Evolutionary conservation across 2,113 vertebrate genomes (phyloP).

Genomic region (Dasyornis broadbenti): DNA sequence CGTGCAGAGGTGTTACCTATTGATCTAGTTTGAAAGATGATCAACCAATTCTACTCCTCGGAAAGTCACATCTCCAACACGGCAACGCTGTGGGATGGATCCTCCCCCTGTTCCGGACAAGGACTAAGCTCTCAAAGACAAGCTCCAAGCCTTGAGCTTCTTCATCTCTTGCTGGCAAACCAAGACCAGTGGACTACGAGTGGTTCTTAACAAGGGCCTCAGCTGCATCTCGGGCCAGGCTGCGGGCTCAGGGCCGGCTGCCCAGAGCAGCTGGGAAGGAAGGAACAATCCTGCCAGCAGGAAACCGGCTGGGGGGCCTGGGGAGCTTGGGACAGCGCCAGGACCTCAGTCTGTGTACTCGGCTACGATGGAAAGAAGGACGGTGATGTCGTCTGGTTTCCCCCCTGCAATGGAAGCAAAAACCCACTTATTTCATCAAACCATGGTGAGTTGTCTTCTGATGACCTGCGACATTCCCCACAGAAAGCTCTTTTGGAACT

Average conservation of each 20-base stretch:
- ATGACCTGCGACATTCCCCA: fast-evolving
- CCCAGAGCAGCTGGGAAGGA: slow-evolving; percentile 63
- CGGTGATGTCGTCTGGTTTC: slow-evolving; percentile 98
- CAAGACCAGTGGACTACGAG: slow-evolving; percentile 45
- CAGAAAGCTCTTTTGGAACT: fast-evolving
- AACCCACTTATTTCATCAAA: background rate
- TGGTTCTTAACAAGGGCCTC: slow-evolving; percentile 64
- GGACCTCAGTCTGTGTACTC: slow-evolving; percentile 91
- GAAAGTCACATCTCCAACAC: slow-evolving; percentile 28
- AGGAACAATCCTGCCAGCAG: slow-evolving; percentile 87
- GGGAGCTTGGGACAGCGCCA: background rate
- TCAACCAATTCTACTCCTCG: slow-evolving; percentile 45
- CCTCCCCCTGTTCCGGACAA: background rate
- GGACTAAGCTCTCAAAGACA: slow-evolving; percentile 12
- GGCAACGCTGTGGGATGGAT: background rate
- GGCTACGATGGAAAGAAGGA: slow-evolving; percentile 96
- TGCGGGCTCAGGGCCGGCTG: slow-evolving; percentile 41
- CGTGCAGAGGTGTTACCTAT: slow-evolving; percentile 1
- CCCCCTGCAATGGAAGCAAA: slow-evolving; percentile 78
- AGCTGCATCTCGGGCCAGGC: slow-evolving; percentile 28
- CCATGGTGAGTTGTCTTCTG: fast-evolving
- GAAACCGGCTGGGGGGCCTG: slow-evolving; percentile 65
- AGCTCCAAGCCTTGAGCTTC: slow-evolving; percentile 58
- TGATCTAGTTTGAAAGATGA: slow-evolving; percentile 39
- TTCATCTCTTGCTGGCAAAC: slow-evolving; percentile 60